A percentile compares a stretch with the other conserved stretches of the same genome.
These are phyloP conservation scores for Nephrotoma appendiculata DNA, from an alignment of 2,888 invertebrate genomes.

Conservation along the genomic window DNA sequence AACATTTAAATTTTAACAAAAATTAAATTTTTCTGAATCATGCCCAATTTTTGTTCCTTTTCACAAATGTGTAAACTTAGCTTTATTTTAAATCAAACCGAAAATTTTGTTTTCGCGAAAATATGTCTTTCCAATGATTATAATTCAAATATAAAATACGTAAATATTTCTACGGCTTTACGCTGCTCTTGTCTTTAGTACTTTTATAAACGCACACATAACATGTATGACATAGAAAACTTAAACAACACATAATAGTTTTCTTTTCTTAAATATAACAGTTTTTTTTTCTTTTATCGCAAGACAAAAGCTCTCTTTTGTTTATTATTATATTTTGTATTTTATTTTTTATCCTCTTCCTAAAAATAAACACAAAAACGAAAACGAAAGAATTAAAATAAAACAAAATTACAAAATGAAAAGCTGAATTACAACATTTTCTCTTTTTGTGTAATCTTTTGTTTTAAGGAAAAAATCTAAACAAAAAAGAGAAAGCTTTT, in stretches of 20 bases:
- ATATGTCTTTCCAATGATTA: too few species aligned
- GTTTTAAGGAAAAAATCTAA: neutral
- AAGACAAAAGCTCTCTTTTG: neutral
- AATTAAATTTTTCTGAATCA: too few species aligned
- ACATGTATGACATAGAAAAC: neutral
- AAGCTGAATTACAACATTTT: neutral
- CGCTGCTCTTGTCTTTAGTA: neutral
- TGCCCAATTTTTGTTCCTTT: too few species aligned
- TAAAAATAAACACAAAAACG: neutral
- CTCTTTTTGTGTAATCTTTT: neutral
- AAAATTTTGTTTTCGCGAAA: too few species aligned
- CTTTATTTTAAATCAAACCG: too few species aligned
- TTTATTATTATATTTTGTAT: neutral
- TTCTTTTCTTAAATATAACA: neutral
- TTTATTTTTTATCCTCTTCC: neutral
- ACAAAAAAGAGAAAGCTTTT: neutral
- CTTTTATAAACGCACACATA: neutral
- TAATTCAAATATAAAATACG: neutral
- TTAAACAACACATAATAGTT: neutral
- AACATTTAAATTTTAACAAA: too few species aligned
- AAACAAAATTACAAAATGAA: neutral
- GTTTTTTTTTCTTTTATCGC: neutral
- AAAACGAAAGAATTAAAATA: neutral
- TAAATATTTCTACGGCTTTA: neutral
- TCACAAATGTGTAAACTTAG: too few species aligned